Conservation (phyloP, 2,113 vertebrate genomes). For the Benthochromis sp. region DNA sequence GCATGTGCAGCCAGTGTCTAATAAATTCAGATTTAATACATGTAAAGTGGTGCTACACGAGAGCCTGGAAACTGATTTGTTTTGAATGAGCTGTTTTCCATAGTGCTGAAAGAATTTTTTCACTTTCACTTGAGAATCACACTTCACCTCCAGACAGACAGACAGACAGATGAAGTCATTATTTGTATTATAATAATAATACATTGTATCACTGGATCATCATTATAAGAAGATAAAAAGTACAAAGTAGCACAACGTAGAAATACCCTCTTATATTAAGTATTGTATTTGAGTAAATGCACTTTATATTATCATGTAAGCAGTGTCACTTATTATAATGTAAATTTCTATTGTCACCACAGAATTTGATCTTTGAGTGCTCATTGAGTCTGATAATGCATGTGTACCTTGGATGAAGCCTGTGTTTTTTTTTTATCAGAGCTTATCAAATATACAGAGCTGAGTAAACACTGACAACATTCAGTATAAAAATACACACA, state of each 20-base stretch:
- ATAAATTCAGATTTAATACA: neutral
- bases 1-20: neutral
- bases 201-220: neutral
- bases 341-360: neutral
- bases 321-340: neutral
- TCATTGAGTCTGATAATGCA: neutral
- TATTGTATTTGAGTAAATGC: neutral
- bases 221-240: neutral
- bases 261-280: neutral
- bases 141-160: neutral
- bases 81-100: neutral
- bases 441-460: constrained; percentile 30
- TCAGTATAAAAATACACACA: neutral
- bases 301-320: neutral
- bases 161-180: neutral
- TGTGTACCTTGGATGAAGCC: constrained; percentile 9
- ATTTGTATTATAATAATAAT: neutral
- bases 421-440: constrained; percentile 9
- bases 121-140: neutral
- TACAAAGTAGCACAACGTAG: neutral
- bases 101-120: neutral
- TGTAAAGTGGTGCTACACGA: neutral
- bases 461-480: constrained; percentile 8
- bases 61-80: neutral
- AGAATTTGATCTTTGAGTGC: neutral